phyloP scores from a whole-genome alignment of 2,797 vertebrate genomes.

The Nannoperca australis region DNA sequence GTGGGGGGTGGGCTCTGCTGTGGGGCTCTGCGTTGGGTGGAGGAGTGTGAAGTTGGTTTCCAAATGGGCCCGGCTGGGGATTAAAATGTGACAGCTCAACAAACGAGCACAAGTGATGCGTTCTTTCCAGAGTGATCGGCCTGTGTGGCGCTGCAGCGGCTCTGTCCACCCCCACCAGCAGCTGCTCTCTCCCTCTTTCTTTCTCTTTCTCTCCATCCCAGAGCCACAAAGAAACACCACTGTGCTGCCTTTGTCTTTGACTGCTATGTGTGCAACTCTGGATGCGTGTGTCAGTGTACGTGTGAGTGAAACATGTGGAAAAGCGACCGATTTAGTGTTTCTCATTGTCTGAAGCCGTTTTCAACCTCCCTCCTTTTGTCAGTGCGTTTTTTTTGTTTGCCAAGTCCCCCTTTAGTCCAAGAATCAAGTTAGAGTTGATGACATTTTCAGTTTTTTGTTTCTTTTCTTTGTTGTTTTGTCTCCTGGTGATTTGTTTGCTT shows the following conservation, averaged over 20 bases:
- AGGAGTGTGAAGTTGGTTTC: conserved; percentile 82
- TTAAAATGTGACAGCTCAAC: conserved; percentile 98
- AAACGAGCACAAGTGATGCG: conserved; percentile 95
- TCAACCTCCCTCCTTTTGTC: conserved; percentile 71
- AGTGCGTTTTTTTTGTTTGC: conserved; percentile 87
- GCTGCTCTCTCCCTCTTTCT: conserved; percentile 88
- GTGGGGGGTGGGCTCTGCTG: conserved; percentile 2
- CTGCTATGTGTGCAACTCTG: conserved; percentile 77
- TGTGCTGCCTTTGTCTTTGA: conserved; percentile 76
- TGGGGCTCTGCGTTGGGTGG: conserved; percentile 46
- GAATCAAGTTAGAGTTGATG: conserved; percentile 79
- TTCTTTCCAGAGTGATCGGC: conserved; percentile 94
- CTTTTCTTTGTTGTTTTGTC: conserved; percentile 66
- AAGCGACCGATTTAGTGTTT: conserved; percentile 80
- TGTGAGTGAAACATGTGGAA: conserved; percentile 76
- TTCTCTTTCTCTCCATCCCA: conserved; percentile 81
- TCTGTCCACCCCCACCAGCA: conserved; percentile 86
- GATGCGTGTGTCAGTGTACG: conserved; percentile 55
- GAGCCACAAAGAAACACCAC: conserved; percentile 65
- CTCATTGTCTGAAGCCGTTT: conserved; percentile 77
- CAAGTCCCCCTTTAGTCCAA: conserved; percentile 81
- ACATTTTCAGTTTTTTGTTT: conserved; percentile 74
- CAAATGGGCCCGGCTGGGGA: conserved; percentile 91
- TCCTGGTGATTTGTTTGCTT: conserved; percentile 81
- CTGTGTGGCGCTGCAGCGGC: conserved; percentile 90